Percentiles rank a stretch among this genome's conserved stretches.
Evolutionary conservation across 1,140 invertebrate genomes (phyloP).

Genomic region (Leptinotarsa defecta): DNA sequence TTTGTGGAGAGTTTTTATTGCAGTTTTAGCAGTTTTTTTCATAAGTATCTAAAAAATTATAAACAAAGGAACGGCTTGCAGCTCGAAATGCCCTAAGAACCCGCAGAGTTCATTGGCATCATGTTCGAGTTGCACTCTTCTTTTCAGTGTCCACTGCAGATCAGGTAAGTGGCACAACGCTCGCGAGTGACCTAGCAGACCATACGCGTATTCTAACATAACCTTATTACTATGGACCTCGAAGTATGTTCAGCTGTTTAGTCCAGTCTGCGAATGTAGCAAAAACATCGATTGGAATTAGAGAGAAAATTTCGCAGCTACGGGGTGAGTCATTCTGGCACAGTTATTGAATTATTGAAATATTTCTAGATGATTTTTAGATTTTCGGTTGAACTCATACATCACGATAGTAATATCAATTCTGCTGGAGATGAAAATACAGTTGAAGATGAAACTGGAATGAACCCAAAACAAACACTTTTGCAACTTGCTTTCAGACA

Average conservation of each 20-base stretch:
- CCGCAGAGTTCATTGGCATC: constrained; percentile 52
- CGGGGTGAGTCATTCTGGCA: background rate
- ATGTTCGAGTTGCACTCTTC: constrained; percentile 54
- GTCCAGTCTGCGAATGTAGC: background rate
- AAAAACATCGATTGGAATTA: constrained; percentile 1
- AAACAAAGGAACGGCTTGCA: background rate
- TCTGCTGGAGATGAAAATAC: no score
- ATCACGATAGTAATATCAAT: background rate
- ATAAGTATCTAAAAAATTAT: no score
- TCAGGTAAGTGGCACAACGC: constrained; percentile 55
- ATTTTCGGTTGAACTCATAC: background rate
- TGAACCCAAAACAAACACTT: no score
- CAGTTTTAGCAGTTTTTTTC: no score
- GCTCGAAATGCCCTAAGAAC: background rate
- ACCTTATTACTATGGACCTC: constrained; percentile 52
- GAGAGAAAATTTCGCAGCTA: background rate
- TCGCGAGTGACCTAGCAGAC: constrained; percentile 52
- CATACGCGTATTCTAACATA: constrained; percentile 42
- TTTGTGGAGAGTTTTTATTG: no score
- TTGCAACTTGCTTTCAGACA: no score
- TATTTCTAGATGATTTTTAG: background rate
- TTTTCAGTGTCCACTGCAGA: constrained; percentile 51
- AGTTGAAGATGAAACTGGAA: no score
- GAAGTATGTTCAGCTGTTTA: constrained; percentile 27
- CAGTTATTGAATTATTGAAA: background rate